These are phyloP conservation scores for Cacoxenus indagator DNA, from an alignment of 2,888 invertebrate species.

Conservation along the genomic window DNA sequence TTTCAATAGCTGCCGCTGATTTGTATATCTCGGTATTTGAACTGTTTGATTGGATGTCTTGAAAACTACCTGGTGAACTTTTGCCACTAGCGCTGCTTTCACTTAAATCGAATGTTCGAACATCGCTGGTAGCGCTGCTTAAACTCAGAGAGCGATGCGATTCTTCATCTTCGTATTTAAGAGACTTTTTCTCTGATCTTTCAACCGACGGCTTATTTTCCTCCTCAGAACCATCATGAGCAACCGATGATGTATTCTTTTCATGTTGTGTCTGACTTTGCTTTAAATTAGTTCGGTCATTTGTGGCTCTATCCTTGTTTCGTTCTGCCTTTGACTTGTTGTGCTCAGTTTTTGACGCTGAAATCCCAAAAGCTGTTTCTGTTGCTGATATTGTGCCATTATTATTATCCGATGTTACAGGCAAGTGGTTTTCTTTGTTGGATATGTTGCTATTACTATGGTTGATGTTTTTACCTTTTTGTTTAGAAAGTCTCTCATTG, in stretches of 20 bases:
- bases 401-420: constrained; percentile 44
- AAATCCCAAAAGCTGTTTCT: constrained; percentile 41
- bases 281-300: constrained; percentile 40
- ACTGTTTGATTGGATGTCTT: constrained; percentile 44
- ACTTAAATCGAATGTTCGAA: constrained; percentile 49
- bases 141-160: constrained; percentile 51
- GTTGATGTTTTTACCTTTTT: constrained; percentile 68
- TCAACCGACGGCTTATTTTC: constrained; percentile 31
- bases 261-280: constrained; percentile 32
- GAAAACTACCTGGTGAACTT: constrained; percentile 65
- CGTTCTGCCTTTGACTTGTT: constrained; percentile 36
- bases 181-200: background rate
- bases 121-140: constrained; percentile 55
- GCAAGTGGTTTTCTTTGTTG: constrained; percentile 55
- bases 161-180: constrained; percentile 35
- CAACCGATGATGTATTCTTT: constrained; percentile 32
- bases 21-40: constrained; percentile 35
- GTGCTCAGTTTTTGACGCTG: constrained; percentile 42
- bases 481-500: constrained; percentile 71
- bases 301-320: constrained; percentile 72
- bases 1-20: constrained; percentile 24
- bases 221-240: constrained; percentile 9
- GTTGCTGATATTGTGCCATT: constrained; percentile 33
- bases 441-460: constrained; percentile 41
- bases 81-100: constrained; percentile 67